Evolutionary conservation across 2,797 vertebrate genomes (phyloP), one percentile per base, ranked within the genome.

Genomic region (Macrochelys suwanniensis): DNA sequence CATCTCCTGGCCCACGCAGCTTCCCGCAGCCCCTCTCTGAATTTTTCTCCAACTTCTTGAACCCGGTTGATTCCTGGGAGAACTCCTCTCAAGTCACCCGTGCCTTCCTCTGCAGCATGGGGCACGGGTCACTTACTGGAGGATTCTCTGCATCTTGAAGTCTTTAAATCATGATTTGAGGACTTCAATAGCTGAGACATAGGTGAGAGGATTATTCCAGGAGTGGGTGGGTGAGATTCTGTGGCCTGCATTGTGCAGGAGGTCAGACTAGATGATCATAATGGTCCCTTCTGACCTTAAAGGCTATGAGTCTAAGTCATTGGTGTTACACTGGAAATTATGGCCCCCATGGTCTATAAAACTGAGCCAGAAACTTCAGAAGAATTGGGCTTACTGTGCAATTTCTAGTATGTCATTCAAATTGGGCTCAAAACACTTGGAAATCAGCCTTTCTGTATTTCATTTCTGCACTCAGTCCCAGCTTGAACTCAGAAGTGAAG

Each of bases 371-470:
- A 87, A 0, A 79, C n/a, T 57, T 87, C 71, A 23, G n/a, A 71
- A 88, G 50, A 94, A 28, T 56, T 87, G 42, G 82, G 59, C 84
- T 92, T 92, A 78, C 37, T 78, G 21, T 77, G 50, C 88, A 87
- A 83, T 89, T 93, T 87, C 84, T 71, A 7, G 9, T 28, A 76
- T 76, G 26, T 51, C 93, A 19, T 71, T 57, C 74, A 49, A 49
- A 77, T 28, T 26, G 26, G 74, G n/a, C 10, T 71, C n/a, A 42
- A 71, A 71, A 6, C 37, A 28, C 45, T 47, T n/a, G 16, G 54
- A 76, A 89, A 94, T 81, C 7, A 25, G 26, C 56, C n/a, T 59
- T 61, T 61, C 17, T 80, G 31, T 77, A 49, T 5, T 94, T 31
- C 23, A 65, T 42, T 78, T 56, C 59, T 89, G 78, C 4, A 47